phyloP scores from a whole-genome alignment of 2,113 vertebrate species.

The Tyrannus savana region DNA sequence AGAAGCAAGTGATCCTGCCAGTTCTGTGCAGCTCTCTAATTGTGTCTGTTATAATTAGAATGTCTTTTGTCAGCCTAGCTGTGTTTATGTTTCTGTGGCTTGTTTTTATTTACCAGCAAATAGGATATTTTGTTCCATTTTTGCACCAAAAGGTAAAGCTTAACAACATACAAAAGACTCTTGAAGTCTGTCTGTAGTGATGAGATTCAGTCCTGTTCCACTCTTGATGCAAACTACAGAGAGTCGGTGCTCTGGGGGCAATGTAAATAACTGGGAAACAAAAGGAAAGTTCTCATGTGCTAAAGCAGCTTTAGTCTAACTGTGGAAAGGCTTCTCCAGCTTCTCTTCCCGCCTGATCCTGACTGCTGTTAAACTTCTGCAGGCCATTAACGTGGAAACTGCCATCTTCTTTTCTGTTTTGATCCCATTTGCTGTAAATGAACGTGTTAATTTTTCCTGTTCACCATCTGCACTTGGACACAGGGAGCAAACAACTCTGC shows the following conservation, averaged over 20 bases:
- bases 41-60: background rate
- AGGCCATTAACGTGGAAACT: background rate
- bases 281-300: background rate
- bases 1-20: background rate
- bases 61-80: background rate
- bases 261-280: background rate
- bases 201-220: background rate
- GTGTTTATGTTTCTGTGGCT: background rate
- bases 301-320: background rate
- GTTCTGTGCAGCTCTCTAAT: background rate
- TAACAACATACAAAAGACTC: background rate
- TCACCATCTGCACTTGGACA: background rate
- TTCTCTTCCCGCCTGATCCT: background rate
- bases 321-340: background rate
- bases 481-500: background rate
- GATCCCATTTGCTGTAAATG: background rate
- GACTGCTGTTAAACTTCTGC: background rate
- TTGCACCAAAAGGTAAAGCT: background rate
- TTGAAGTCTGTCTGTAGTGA: background rate
- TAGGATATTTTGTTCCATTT: constrained; percentile 14
- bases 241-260: background rate
- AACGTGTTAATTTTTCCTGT: background rate
- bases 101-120: constrained; percentile 1
- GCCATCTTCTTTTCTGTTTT: background rate
- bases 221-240: background rate